Base-by-base conservation (phyloP, 2,888 invertebrate genomes). In the Apodemia mormo region DNA sequence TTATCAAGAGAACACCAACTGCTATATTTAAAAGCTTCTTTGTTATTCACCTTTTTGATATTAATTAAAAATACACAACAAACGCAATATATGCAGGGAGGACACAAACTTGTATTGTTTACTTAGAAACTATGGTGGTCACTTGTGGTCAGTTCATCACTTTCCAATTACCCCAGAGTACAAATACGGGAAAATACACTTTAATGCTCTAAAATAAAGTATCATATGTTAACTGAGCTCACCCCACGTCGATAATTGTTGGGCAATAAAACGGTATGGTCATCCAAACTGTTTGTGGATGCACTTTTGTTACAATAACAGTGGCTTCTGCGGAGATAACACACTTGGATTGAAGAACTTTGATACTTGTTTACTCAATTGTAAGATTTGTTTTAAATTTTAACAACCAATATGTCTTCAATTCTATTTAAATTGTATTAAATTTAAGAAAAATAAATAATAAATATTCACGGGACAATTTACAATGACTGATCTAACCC, bases 191-290 rank as follows among this genome's bases (percentile, higher is more conserved):
- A 65, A 43, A 65, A 14, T 65, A 45, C 4, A 45, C 22, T 12
- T 65, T 65, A 65, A 5, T 4, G 0, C 65, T 12, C 22, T 10
- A 5, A 5, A 43, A 40, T 65, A 65, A 65, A 14, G 43, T 8
- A 7, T 8, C 4, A 37, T 43, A 14, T 33, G 33, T 52, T n/a
- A 61, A 30, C 14, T 3, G 33, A 61, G 2, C 30, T 1, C 12
- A 61, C 30, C 61, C 61, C 33, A 12, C 9, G 30, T 33, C 12
- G 54, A 40, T n/a, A 37, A 67, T 37, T 37, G 67, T 37, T 29
- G 7, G 9, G 67, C 69, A 73, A 74, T 77, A 72, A 73, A 73
- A 70, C 71, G 76, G 70, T 70, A 72, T 70, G 71, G 65, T 56
- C 69, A 65, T 40, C 45, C 45, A 58, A 69, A 66, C n/a, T 54